Base-by-base conservation (phyloP, 2,888 invertebrate species). In the Fragum fragum region DNA sequence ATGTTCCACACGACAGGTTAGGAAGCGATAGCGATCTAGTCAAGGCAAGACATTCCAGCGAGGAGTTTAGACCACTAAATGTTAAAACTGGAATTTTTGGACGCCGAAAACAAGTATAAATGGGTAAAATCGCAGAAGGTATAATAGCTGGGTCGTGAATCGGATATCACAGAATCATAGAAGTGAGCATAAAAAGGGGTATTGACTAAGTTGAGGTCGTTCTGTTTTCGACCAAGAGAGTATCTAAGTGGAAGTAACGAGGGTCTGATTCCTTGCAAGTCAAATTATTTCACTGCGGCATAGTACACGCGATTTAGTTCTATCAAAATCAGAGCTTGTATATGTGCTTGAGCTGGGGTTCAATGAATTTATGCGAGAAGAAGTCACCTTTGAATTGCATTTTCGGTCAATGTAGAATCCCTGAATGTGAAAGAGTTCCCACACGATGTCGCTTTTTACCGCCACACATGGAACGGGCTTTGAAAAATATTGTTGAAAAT, bases 1-100 rank as follows among this genome's bases (percentile, higher is more conserved):
- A 39, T 77, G 59, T 77, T 77, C 32, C 72, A 14, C 70, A 76
- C 28, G 76, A 76, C 21, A 71, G 76, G 6, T 32, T 76, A 7
- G 76, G 76, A 1, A 71, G 76, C 1, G 29, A 36, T n/a, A 18
- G 11, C 6, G 42, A 39, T 39, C 28, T 18, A 18, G 1, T 39
- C 9, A 36, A 73, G 9, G 42, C 63, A 28, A 3, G 32, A 14
- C 1, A 42, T 26, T 39, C 21, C 1, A 47, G 28, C 14, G 1
- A 6, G 21, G 36, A 26, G 18, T 29, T 73, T 3, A 23, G 21
- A 23, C n/a, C 1, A 1, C 29, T 57, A n/a, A 2, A 9, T 73
- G n/a, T 59, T 53, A 18, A 72, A 59, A 1, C 36, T 73, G 14
- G 55, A 61, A n/a, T 73, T 61, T 47, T 26, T 73, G 26, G 47